Conservation (phyloP, 1,140 invertebrate genomes). For the Aphis gossypii region DNA sequence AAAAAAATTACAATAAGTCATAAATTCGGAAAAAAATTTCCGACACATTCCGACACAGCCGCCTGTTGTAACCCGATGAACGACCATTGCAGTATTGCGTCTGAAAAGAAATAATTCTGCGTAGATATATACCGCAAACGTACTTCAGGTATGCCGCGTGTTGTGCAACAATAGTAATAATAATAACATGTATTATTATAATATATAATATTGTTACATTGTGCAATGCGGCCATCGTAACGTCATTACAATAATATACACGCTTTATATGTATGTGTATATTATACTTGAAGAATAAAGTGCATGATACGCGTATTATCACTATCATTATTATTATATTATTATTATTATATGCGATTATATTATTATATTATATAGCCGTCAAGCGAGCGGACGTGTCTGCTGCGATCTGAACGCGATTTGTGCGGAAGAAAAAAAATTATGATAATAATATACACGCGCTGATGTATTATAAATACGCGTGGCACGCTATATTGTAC, state of each 20-base stretch:
- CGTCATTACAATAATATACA: not conserved
- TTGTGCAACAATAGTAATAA: not conserved
- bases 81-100: no score
- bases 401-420: not conserved
- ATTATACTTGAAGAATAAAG: not conserved
- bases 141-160: no score
- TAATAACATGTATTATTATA: not conserved
- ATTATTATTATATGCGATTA: not conserved
- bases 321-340: not conserved
- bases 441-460: not conserved
- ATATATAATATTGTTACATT: not conserved
- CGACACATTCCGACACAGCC: not conserved
- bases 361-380: conserved; percentile 10
- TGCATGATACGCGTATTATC: not conserved
- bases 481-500: not conserved
- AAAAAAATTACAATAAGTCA: not conserved
- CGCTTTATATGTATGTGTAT: not conserved
- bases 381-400: not conserved
- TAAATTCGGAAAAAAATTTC: not conserved
- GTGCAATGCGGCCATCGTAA: not conserved
- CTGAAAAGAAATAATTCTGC: not conserved
- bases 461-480: not conserved
- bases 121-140: no score
- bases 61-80: no score
- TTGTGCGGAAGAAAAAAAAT: not conserved